Percentiles rank a stretch among this genome's conserved stretches.
phyloP scores from a whole-genome alignment of 2,797 vertebrate species.

The Pagetopsis macropterus region DNA sequence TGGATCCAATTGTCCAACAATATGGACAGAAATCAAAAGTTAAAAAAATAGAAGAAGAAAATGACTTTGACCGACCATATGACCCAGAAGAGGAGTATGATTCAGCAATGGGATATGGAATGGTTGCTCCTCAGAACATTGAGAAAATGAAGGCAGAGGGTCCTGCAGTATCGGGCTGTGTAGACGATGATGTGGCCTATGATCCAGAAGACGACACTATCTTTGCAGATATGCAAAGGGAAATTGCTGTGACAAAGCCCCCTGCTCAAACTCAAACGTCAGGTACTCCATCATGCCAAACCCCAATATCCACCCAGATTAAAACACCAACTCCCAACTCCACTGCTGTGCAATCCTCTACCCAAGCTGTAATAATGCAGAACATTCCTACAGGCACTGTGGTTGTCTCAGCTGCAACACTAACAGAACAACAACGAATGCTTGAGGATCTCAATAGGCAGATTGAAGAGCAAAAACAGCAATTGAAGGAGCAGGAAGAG shows the following conservation, averaged over 20 bases:
- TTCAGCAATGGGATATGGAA: constrained; percentile 82
- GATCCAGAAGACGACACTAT: constrained; percentile 97
- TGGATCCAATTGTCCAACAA: constrained; percentile 94
- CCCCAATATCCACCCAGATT: constrained; percentile 33
- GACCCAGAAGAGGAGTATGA: constrained; percentile 97
- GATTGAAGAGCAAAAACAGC: constrained; percentile 95
- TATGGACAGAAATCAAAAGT: constrained; percentile 91
- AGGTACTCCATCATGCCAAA: constrained; percentile 32
- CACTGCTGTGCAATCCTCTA: constrained; percentile 35
- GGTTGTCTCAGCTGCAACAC: constrained; percentile 78
- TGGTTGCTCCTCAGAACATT: constrained; percentile 51
- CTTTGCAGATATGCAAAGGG: constrained; percentile 90
- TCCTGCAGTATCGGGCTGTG: constrained; percentile 52
- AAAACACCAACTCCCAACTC: constrained; percentile 18
- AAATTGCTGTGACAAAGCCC: constrained; percentile 66
- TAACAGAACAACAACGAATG: constrained; percentile 95
- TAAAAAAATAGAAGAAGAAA: constrained; percentile 68
- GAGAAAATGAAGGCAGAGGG: constrained; percentile 62
- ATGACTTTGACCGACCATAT: constrained; percentile 93
- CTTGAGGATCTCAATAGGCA: constrained; percentile 96
- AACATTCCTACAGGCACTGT: constrained; percentile 70
- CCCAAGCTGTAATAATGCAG: constrained; percentile 27
- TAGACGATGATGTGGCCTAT: constrained; percentile 92
- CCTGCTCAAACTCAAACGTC: constrained; percentile 40
- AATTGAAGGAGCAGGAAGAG: constrained; percentile 95